A percentile compares a stretch with the other conserved stretches of the same genome.
Evolutionary conservation across 2,113 vertebrate genomes (phyloP).

Genomic region (Emydocephalus ijimae): DNA sequence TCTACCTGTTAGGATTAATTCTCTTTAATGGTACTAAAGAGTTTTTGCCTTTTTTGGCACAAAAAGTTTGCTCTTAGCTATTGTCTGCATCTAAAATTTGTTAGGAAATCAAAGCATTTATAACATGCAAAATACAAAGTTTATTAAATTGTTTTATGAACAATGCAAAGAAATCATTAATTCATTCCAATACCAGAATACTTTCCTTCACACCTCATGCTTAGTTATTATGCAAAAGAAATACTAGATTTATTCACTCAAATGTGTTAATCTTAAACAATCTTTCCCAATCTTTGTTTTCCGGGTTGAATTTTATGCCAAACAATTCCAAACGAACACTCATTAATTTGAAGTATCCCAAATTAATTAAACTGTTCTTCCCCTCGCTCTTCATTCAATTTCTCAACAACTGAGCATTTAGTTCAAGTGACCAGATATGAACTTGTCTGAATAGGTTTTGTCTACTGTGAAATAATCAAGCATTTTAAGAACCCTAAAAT

Average conservation of each 20-base stretch:
- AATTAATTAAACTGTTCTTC: conserved; percentile 2
- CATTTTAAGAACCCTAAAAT: not conserved
- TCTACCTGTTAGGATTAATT: not conserved
- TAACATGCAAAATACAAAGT: not conserved
- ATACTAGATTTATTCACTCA: not conserved
- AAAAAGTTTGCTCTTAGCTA: not conserved
- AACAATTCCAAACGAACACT: not conserved
- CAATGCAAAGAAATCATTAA: not conserved
- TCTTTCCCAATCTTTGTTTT: not conserved
- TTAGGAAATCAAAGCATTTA: not conserved
- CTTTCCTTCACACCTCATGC: not conserved
- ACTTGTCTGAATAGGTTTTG: not conserved
- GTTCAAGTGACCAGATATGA: conserved; percentile 30
- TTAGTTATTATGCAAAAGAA: not conserved
- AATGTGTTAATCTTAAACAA: not conserved
- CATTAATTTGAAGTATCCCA: not conserved
- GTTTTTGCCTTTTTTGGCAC: not conserved
- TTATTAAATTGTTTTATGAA: not conserved
- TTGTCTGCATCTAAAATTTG: not conserved
- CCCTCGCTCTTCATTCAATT: not conserved
- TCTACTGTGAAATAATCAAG: conserved; percentile 6
- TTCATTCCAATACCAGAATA: not conserved
- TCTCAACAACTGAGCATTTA: conserved; percentile 6
- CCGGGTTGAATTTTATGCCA: not conserved
- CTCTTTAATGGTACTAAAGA: not conserved